Evolutionary conservation across 2,113 vertebrate species (phyloP).

Genomic region (Tragelaphus strepsiceros): DNA sequence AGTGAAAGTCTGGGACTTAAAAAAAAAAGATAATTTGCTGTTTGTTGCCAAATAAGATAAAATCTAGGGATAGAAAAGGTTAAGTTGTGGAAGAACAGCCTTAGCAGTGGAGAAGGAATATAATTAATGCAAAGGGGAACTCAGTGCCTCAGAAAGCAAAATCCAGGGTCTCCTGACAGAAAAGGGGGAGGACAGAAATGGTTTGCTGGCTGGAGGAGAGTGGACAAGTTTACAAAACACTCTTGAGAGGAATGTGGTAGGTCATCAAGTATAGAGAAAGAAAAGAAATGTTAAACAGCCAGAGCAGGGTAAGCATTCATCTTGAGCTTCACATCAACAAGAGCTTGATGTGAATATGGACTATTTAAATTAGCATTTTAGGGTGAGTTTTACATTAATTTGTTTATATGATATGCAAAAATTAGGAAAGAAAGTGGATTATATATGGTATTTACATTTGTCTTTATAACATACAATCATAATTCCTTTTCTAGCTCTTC

Average conservation of each 20-base stretch:
- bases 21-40: neutral
- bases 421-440: neutral
- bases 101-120: neutral
- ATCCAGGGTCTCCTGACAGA: neutral
- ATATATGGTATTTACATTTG: neutral
- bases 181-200: neutral
- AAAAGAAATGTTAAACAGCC: neutral
- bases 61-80: neutral
- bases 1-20: neutral
- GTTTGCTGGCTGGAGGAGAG: neutral
- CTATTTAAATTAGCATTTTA: neutral
- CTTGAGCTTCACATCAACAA: neutral
- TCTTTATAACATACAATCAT: neutral
- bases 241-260: neutral
- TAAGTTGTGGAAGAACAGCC: neutral
- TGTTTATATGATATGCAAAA: neutral
- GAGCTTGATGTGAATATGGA: neutral
- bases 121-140: neutral
- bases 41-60: neutral
- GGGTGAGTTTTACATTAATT: neutral
- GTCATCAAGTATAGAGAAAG: neutral
- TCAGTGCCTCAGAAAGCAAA: neutral
- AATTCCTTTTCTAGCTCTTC: slow-evolving; percentile 9
- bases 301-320: neutral
- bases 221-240: neutral